Evolutionary conservation across 2,888 invertebrate genomes (phyloP), one percentile per base, ranked within the genome.

Genomic region (Capitulum mitella): DNA sequence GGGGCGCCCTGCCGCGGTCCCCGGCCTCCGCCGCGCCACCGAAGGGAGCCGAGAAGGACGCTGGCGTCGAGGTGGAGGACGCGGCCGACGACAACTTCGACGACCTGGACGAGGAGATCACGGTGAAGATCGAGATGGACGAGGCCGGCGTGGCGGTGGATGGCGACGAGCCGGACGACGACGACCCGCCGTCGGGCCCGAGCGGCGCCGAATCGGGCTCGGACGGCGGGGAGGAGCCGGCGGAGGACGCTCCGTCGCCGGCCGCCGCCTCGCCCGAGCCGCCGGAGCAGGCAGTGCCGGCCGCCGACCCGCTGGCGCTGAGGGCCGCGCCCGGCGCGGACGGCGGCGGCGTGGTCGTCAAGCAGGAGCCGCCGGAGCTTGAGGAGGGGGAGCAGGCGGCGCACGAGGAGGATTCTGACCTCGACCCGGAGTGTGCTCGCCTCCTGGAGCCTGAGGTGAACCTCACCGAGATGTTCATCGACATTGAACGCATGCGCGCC

Each of bases 321-420:
- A 16, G 12, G 16, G 14, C 29, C 61, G n/a, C 34, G 6, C 3
- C 26, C 10, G 3, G 3, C 16, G 22, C 14, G n/a, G 40, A 29
- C 46, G n/a, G n/a, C 16, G 46, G 8, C 26, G 79, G 79, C n/a
- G 70, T 80, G n/a, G 77, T 74, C 74, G 80, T 82, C 29, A 82
- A 82, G 74, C 5, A 79, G 37, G 82, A 82, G 40, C 80, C 79
- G 6, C 75, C 29, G 29, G 79, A 79, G n/a, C n/a, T 58, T 26
- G 78, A 78, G 22, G 78, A 80, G 51, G 79, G 78, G 61, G 80
- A 78, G 19, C 78, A 79, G 12, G 46, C 77, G 32, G 58, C 51
- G 34, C 58, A 43, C 34, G 58, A 29, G 1, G 46, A 75, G 29
- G 46, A 46, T 29, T 37, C 26, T 3, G 43, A 43, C 14, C 19